A percentile compares a stretch with the other conserved stretches of the same genome.
Evolutionary conservation across 2,888 invertebrate species (phyloP).

Genomic region (Chesias legatella): DNA sequence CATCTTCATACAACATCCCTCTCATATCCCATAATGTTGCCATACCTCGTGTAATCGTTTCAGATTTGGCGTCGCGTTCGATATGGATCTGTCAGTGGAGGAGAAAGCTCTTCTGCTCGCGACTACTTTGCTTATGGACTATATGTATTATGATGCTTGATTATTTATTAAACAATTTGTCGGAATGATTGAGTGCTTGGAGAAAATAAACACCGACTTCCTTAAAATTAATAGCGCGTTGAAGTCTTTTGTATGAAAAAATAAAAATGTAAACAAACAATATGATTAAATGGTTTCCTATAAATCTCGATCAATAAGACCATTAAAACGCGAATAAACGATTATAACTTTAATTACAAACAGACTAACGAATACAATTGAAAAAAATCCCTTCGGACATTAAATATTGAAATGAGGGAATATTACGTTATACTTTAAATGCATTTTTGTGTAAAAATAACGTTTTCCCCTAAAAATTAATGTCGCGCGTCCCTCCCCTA

Average conservation of each 20-base stretch:
- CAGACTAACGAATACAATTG: constrained; percentile 34
- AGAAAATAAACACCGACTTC: too few relatives aligned
- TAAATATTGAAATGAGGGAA: constrained; percentile 73
- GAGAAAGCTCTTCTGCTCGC: constrained; percentile 63
- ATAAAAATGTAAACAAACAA: too few relatives aligned
- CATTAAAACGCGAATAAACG: constrained; percentile 22
- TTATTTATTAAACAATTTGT: too few relatives aligned
- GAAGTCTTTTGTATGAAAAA: constrained; percentile 20
- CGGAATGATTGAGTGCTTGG: too few relatives aligned
- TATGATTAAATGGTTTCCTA: not conserved
- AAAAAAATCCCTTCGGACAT: constrained; percentile 44
- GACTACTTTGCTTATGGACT: constrained; percentile 59
- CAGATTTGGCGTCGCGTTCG: constrained; percentile 60
- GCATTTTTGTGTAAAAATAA: constrained; percentile 72
- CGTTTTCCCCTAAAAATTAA: constrained; percentile 75
- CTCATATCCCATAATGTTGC: too few relatives aligned
- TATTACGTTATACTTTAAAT: constrained; percentile 72
- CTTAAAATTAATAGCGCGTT: too few relatives aligned
- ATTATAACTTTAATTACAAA: constrained; percentile 32
- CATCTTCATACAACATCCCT: too few relatives aligned
- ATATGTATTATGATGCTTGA: constrained; percentile 68
- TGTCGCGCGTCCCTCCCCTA: constrained; percentile 66
- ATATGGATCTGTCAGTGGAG: constrained; percentile 42
- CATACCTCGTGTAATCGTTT: too few relatives aligned
- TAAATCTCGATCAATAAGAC: constrained; percentile 26